Evolutionary conservation across 2,888 invertebrate species (phyloP), one percentile per base, ranked within the genome.

Genomic region (Diaperis boleti): DNA sequence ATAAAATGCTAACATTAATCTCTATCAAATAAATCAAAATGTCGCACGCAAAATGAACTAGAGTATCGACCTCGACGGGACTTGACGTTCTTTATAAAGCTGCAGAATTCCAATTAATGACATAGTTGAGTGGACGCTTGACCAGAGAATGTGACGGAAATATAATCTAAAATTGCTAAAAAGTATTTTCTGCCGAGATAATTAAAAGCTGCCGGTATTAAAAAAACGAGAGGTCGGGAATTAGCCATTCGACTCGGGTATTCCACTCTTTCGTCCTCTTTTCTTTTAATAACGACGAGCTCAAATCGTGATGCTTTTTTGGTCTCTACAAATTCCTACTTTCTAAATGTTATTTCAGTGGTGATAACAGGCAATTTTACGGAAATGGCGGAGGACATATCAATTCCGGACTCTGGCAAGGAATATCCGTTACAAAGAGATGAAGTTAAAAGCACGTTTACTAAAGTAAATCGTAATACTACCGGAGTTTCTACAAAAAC

Each of bases 351-450:
- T 64, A 45, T 78, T 78, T 72, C 84, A 86, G 88, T 83, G 77
- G 84, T 86, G 72, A 84, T 86, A 60, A 79, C 80, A 59, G 86
- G 86, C 67, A 89, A 89, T 82, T 86, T 86, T 75, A 87, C 87
- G 60, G 88, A 88, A 72, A 86, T 86, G 70, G 87, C 87, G 82
- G 73, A 82, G 78, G 77, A 83, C 78, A 44, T 52, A 31, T 59
- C 65, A 33, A 61, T 66, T 59, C 68, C 67, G 59, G 65, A 67
- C 39, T 59, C 67, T 10, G 67, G 84, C 68, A 84, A 82, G 72
- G 89, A 89, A 79, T 88, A 87, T 81, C 88, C 89, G 63, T 80
- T 89, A 72, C 89, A 89, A 79, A 83, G 88, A 70, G 89, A 89
- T 80, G 89, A 88, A 81, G 88, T 89, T 65, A 88, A 89, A 76